Evolutionary conservation across 2,888 invertebrate species (phyloP).

Genomic region (Metopia argyrocephala): DNA sequence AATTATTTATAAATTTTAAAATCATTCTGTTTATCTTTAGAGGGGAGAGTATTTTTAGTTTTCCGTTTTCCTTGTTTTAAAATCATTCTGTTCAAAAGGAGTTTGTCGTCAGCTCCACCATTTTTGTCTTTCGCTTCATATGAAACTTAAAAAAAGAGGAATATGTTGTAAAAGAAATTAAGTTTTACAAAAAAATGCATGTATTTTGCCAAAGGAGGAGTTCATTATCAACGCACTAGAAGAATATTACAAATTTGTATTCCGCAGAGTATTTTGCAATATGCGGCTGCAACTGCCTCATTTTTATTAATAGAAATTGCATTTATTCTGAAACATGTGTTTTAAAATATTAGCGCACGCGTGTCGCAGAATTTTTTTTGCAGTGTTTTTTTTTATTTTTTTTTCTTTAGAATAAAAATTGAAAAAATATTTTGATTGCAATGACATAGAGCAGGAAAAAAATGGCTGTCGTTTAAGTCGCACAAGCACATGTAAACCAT

Average conservation of each 20-base stretch:
- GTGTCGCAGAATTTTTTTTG: slow-evolving; percentile 47
- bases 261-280: slow-evolving; percentile 19
- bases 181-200: not conserved
- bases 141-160: slow-evolving; percentile 27
- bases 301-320: slow-evolving; percentile 28
- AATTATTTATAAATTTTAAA: too few species aligned
- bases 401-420: slow-evolving; percentile 15
- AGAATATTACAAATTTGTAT: not conserved
- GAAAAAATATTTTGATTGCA: not conserved
- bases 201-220: slow-evolving; percentile 16
- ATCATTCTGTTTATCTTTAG: too few species aligned
- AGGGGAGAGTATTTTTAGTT: too few species aligned
- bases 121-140: not conserved
- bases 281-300: slow-evolving; percentile 29
- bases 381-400: not conserved
- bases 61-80: too few species aligned
- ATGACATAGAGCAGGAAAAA: not conserved
- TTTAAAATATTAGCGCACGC: slow-evolving; percentile 59
- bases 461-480: slow-evolving; percentile 60
- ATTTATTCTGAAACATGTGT: slow-evolving; percentile 45
- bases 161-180: not conserved
- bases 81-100: not conserved
- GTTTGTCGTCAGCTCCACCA: slow-evolving; percentile 6
- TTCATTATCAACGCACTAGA: not conserved
- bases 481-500: slow-evolving; percentile 58